Evolutionary conservation across 2,113 vertebrate species (phyloP).

Genomic region (Romanogobio albipinnatus): DNA sequence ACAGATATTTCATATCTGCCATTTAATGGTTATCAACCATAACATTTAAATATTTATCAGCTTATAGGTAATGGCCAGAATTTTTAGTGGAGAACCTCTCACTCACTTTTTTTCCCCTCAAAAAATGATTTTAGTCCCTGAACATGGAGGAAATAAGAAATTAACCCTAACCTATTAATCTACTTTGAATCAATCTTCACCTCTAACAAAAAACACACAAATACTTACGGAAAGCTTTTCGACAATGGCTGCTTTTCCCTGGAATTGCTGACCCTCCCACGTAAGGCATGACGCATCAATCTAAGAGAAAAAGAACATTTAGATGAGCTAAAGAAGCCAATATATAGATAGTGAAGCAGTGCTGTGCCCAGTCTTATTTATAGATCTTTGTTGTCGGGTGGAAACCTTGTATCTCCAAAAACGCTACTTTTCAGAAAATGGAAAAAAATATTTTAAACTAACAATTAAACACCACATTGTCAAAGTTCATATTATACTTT

Average conservation of each 20-base stretch:
- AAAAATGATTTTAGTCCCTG: not conserved
- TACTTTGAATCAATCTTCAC: not conserved
- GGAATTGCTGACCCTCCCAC: slow-evolving; percentile 98
- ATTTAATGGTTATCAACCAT: too few relatives aligned
- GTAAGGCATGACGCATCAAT: slow-evolving; percentile 97
- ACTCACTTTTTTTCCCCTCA: not conserved
- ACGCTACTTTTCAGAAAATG: too few relatives aligned
- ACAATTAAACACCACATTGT: too few relatives aligned
- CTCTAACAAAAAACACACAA: slow-evolving; percentile 28
- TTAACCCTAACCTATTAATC: not conserved
- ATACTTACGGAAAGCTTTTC: slow-evolving; percentile 94
- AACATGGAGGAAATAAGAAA: not conserved
- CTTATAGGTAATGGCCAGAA: too few relatives aligned
- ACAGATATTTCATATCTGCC: too few relatives aligned
- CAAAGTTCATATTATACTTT: too few relatives aligned
- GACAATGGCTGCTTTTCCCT: slow-evolving; percentile 96
- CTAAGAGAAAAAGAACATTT: slow-evolving; percentile 65
- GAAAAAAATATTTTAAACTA: too few relatives aligned
- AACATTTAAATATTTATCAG: too few relatives aligned
- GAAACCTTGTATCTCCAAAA: too few relatives aligned
- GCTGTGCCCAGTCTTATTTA: not conserved
- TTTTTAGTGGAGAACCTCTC: not conserved
- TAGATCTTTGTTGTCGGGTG: too few relatives aligned
- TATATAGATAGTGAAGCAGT: not conserved
- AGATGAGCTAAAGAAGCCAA: not conserved